These are phyloP conservation scores for Amblyteles armatorius DNA, from an alignment of 2,888 invertebrate genomes.

Conservation along the genomic window DNA sequence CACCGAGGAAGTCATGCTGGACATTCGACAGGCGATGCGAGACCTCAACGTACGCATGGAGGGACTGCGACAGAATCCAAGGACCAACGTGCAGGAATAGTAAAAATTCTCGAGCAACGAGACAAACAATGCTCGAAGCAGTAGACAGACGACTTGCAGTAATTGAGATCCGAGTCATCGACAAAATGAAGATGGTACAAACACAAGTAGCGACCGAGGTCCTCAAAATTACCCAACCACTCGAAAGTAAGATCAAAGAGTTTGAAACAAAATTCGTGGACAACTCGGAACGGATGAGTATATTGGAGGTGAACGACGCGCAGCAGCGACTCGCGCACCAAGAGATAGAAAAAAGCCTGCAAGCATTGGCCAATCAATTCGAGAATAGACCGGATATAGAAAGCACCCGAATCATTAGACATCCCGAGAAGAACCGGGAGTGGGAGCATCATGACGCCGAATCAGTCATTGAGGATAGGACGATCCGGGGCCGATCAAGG, in stretches of 20 bases:
- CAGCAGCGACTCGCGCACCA: conserved; percentile 4
- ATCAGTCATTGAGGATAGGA: background rate
- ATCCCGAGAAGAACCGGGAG: background rate
- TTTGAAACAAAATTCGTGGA: background rate
- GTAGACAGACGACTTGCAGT: background rate
- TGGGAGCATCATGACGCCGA: background rate
- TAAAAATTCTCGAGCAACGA: background rate
- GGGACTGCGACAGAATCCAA: background rate
- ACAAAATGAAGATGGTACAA: background rate
- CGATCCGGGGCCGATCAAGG: background rate
- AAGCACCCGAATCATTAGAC: background rate
- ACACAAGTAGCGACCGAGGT: background rate
- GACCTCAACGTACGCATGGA: background rate
- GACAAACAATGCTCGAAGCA: background rate
- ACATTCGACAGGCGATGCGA: background rate
- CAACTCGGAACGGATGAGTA: background rate
- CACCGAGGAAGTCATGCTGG: background rate
- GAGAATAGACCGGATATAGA: background rate
- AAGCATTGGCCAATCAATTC: background rate
- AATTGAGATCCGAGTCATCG: background rate
- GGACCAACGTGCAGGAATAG: background rate
- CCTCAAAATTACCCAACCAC: background rate
- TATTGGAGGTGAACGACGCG: background rate
- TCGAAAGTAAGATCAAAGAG: background rate
- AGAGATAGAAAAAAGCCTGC: background rate